These are phyloP conservation scores for Carassius carassius DNA, from an alignment of 2,113 vertebrate species.

Conservation along the genomic window DNA sequence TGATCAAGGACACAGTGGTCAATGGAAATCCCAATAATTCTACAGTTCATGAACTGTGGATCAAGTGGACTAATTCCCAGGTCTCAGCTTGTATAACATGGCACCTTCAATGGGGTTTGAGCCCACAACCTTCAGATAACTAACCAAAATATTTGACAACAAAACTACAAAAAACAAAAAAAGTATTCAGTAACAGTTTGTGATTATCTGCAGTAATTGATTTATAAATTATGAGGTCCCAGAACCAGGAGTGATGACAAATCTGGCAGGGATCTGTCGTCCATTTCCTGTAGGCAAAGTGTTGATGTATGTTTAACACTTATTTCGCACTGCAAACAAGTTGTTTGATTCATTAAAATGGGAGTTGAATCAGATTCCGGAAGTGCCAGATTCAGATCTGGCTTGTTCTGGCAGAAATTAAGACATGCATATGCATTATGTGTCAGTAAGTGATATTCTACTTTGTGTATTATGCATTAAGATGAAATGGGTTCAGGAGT, in stretches of 20 bases:
- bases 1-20: background rate
- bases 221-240: background rate
- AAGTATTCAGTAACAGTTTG: background rate
- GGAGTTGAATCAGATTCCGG: background rate
- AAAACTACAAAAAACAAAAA: no score
- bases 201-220: background rate
- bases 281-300: background rate
- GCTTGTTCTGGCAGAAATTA: background rate
- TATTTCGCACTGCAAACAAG: background rate
- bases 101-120: background rate
- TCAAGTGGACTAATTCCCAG: background rate
- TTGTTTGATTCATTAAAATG: no score
- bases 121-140: background rate
- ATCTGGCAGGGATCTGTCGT: background rate
- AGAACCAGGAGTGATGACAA: background rate
- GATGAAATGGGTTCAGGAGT: background rate
- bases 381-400: background rate
- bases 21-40: background rate
- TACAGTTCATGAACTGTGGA: background rate
- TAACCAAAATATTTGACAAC: background rate
- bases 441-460: background rate
- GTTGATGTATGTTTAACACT: background rate
- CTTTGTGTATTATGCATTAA: background rate
- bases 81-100: background rate
- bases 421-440: background rate